These are phyloP conservation scores for Euzetes globulus DNA, from an alignment of 2,888 invertebrate species.

Conservation along the genomic window DNA sequence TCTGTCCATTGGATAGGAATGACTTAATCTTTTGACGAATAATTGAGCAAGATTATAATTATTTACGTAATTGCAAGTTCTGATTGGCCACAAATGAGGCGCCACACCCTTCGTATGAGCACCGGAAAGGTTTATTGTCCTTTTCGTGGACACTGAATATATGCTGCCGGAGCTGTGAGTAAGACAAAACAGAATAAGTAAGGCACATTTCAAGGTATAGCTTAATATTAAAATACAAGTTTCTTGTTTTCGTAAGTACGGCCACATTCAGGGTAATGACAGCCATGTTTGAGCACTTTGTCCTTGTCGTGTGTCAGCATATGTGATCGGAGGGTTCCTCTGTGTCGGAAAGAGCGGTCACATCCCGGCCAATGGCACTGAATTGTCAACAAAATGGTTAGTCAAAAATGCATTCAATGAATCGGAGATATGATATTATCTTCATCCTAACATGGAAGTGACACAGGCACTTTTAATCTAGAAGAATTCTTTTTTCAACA, in stretches of 20 bases:
- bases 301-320: not conserved
- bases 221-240: not conserved
- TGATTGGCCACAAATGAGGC: not conserved
- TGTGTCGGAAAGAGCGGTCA: not conserved
- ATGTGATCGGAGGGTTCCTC: not conserved
- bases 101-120: not conserved
- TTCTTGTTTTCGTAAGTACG: not conserved
- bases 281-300: not conserved
- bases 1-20: too few species aligned
- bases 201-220: not conserved
- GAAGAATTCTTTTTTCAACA: too few species aligned
- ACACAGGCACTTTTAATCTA: too few species aligned
- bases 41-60: too few species aligned
- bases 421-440: too few species aligned
- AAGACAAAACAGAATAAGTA: not conserved
- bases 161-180: not conserved
- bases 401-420: too few species aligned
- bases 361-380: slow-evolving; percentile 9
- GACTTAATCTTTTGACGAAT: too few species aligned
- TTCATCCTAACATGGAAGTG: too few species aligned
- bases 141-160: not conserved
- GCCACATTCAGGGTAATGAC: slow-evolving; percentile 4
- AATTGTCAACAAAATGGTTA: not conserved
- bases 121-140: not conserved
- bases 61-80: not conserved